Conservation (phyloP, 1,140 invertebrate genomes). For the Trichoplusia ni region DNA sequence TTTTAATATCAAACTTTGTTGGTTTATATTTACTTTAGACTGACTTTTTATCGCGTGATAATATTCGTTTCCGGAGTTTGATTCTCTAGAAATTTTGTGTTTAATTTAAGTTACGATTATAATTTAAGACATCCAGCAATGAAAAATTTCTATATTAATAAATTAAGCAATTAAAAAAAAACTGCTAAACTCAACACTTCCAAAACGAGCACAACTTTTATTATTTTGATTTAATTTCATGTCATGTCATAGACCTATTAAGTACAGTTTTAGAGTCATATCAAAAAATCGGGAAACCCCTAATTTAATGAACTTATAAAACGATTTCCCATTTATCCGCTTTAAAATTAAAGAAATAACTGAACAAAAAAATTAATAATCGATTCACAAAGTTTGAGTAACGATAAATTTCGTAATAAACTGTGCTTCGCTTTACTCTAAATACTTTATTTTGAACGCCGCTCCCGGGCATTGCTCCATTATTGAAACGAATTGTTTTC, state of each 20-base stretch:
- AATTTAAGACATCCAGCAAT: too few species aligned
- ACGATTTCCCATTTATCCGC: constrained; percentile 11
- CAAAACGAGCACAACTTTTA: too few species aligned
- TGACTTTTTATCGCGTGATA: too few species aligned
- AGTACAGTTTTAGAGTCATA: not conserved
- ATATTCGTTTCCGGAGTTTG: too few species aligned
- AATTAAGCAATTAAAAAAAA: too few species aligned
- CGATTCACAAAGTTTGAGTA: constrained; percentile 51
- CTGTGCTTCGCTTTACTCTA: constrained; percentile 52
- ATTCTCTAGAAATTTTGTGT: too few species aligned
- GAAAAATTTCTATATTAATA: too few species aligned
- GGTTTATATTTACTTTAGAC: not conserved
- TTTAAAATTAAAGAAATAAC: constrained; percentile 15
- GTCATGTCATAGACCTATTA: too few species aligned
- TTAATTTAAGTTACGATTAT: too few species aligned
- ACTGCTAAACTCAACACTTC: too few species aligned
- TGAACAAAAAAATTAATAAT: constrained; percentile 48
- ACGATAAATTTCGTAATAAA: constrained; percentile 68
- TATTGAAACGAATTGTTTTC: constrained; percentile 69
- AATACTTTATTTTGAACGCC: constrained; percentile 67
- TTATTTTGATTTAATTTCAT: too few species aligned
- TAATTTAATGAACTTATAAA: constrained; percentile 1
- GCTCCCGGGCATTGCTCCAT: constrained; percentile 58
- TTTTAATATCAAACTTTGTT: not conserved
- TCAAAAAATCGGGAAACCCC: not conserved